Base-by-base conservation (phyloP, 2,797 vertebrate genomes). In the Manis pentadactyla region DNA sequence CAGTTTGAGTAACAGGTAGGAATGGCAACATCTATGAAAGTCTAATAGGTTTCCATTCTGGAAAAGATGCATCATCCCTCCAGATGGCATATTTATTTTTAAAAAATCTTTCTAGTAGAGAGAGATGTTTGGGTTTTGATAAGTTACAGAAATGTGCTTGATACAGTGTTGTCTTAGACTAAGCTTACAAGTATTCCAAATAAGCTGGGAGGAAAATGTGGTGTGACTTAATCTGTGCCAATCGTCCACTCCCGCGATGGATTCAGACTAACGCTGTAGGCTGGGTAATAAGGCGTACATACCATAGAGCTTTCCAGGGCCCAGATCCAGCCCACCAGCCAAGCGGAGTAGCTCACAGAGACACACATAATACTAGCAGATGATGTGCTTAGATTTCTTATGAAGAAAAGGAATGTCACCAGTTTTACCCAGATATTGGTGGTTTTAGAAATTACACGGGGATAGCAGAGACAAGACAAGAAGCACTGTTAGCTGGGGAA, bases 261-360 rank as follows among this genome's bases (percentile, higher is more conserved):
- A 85, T 87, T 90, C 84, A 81, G n/a, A 93, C 68, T 55, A 90
- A 95, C 73, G 42, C 93, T 95, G 64, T 63, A 64, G 53, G 27
- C 46, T 83, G 7, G 49, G 57, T 31, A 92, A 63, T 92, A 84
- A 90, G 34, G n/a, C 37, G 88, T 9, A n/a, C 6, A 31, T n/a
- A 61, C 34, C 31, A 27, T 63, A 25, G 25, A 75, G 95, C 75
- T 95, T 82, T 75, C 42, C 29, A 71, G 49, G 53, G 29, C 49
- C 63, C 81, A 87, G 15, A 93, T 85, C 46, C 31, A 86, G 91
- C 49, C 81, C 55, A 81, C n/a, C 61, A 78, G 34, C 10, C 39
- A 71, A 46, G 39, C 18, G 29, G 29, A 55, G 29, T 55, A 74
- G 34, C 75, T 87, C 81, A 87, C 34, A 90, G 37, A 83, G 39